phyloP scores from a whole-genome alignment of 2,797 vertebrate species.

The Schizopygopsis malacanthus region DNA sequence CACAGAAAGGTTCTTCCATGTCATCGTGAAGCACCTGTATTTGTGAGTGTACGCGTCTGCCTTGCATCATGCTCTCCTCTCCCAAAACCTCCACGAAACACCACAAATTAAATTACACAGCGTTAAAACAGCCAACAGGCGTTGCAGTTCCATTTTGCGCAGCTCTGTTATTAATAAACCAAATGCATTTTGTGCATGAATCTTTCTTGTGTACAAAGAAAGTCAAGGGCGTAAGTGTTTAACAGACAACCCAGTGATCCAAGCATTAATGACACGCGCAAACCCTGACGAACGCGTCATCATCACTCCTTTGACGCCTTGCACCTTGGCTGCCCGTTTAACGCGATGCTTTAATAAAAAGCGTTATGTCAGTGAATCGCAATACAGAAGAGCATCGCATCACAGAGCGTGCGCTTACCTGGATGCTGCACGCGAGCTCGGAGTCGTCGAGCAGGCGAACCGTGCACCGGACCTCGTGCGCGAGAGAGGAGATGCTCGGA shows the following conservation, averaged over 20 bases:
- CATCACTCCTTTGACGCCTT: not conserved
- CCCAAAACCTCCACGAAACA: not conserved
- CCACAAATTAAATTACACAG: not conserved
- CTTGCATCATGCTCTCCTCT: not conserved
- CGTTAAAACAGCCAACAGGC: not conserved
- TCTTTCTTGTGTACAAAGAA: not conserved
- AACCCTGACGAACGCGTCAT: conserved; percentile 10
- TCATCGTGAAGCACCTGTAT: not conserved
- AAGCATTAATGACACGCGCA: not conserved
- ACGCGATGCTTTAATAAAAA: not conserved
- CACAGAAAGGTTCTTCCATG: not conserved
- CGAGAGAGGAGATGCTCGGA: conserved; percentile 92
- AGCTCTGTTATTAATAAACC: not conserved
- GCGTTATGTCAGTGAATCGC: not conserved
- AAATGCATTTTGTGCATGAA: not conserved
- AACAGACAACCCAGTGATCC: not conserved
- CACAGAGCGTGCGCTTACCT: conserved; percentile 77
- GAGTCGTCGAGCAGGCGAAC: conserved; percentile 93
- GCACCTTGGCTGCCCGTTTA: not conserved
- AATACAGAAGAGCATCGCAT: conserved; percentile 9
- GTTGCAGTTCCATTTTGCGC: not conserved
- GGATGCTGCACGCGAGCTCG: conserved; percentile 93
- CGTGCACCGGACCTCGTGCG: conserved; percentile 92
- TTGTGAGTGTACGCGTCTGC: not conserved
- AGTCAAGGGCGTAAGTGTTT: conserved; percentile 49